These are phyloP conservation scores for Fringilla coelebs DNA, from an alignment of 2,797 vertebrate species.

Conservation along the genomic window DNA sequence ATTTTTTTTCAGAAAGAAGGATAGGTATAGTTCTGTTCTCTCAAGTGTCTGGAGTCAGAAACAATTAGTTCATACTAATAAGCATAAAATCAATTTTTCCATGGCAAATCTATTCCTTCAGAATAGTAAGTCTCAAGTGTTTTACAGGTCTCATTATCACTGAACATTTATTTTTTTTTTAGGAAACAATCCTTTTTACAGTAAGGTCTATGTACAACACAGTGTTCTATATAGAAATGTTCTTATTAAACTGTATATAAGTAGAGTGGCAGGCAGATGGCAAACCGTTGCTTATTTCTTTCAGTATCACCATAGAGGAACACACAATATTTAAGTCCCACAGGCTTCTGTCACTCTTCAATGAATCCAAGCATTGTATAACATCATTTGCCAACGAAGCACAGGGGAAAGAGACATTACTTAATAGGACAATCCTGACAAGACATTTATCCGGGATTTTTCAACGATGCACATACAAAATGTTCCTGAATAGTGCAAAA, in stretches of 20 bases:
- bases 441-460: constrained; percentile 75
- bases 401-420: constrained; percentile 74
- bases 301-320: constrained; percentile 60
- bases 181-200: constrained; percentile 63
- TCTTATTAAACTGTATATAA: constrained; percentile 37
- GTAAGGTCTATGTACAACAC: constrained; percentile 43
- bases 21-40: constrained; percentile 30
- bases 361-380: constrained; percentile 71
- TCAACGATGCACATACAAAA: constrained; percentile 72
- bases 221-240: constrained; percentile 51
- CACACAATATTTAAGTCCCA: constrained; percentile 66
- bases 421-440: constrained; percentile 78
- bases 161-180: constrained; percentile 41
- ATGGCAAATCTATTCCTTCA: constrained; percentile 46
- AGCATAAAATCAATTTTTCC: constrained; percentile 43
- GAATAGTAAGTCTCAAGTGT: constrained; percentile 48
- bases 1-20: not conserved
- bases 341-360: constrained; percentile 74
- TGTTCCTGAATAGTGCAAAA: constrained; percentile 74
- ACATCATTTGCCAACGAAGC: constrained; percentile 74
- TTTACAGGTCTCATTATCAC: constrained; percentile 57
- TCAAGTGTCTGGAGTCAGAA: constrained; percentile 34
- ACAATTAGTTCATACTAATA: constrained; percentile 59
- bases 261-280: constrained; percentile 29
- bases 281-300: constrained; percentile 63